A percentile compares a stretch with the other conserved stretches of the same genome.
phyloP scores from a whole-genome alignment of 2,888 invertebrate species.

The Coenonympha glycerion region DNA sequence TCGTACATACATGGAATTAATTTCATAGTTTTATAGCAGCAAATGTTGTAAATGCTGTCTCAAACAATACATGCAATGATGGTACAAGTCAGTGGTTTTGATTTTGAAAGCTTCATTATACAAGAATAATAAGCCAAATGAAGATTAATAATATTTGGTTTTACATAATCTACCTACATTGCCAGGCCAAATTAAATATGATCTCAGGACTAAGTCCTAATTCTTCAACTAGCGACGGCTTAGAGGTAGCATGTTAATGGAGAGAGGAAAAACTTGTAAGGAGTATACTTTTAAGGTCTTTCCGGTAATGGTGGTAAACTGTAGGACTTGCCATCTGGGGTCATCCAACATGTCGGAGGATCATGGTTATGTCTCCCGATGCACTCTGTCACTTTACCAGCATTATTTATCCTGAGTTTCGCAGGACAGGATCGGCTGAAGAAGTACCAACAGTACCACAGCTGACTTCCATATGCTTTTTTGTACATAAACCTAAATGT shows the following conservation, averaged over 20 bases:
- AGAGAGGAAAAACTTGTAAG: background rate
- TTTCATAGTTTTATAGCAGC: too few relatives aligned
- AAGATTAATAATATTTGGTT: too few relatives aligned
- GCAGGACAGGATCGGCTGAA: constrained; percentile 70
- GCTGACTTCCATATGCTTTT: constrained; percentile 69
- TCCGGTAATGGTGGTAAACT: constrained; percentile 60
- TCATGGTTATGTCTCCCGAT: constrained; percentile 70
- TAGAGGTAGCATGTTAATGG: background rate
- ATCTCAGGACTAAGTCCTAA: too few relatives aligned
- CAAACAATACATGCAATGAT: too few relatives aligned
- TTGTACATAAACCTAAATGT: constrained; percentile 73
- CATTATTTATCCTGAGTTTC: constrained; percentile 63
- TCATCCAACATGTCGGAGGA: constrained; percentile 71
- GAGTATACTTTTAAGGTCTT: constrained; percentile 35
- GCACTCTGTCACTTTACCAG: constrained; percentile 64
- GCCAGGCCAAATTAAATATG: too few relatives aligned
- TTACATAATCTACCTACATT: too few relatives aligned
- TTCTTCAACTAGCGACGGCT: background rate
- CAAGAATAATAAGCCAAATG: too few relatives aligned
- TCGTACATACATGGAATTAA: too few relatives aligned
- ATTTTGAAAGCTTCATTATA: too few relatives aligned
- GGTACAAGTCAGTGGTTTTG: too few relatives aligned
- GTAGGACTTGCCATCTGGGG: constrained; percentile 68
- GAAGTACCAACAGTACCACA: constrained; percentile 74
- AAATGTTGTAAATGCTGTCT: too few relatives aligned